A percentile compares a stretch with the other conserved stretches of the same genome.
Conservation (phyloP, 23 tunicate species). For the Ascidia mentula region DNA sequence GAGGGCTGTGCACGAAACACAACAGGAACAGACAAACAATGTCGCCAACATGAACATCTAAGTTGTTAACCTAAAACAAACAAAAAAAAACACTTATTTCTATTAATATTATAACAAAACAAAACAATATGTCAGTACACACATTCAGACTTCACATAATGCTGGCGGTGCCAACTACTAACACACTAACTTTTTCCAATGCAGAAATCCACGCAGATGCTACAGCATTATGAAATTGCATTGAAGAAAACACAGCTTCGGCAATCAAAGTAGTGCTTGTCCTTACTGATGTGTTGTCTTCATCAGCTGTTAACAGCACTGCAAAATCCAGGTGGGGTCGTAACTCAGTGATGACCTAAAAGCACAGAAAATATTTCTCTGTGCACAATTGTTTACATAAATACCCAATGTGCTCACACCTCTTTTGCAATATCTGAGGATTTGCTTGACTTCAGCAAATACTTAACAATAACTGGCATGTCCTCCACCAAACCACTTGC, state of each 20-base stretch:
- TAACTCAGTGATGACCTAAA: slow-evolving; percentile 36
- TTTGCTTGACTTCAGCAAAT: slow-evolving; percentile 56
- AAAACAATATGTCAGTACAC: not conserved
- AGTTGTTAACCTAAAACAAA: not conserved
- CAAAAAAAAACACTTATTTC: no score
- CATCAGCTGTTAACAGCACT: slow-evolving; percentile 29
- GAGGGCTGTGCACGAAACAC: slow-evolving; percentile 34
- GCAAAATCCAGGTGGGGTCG: slow-evolving; percentile 50
- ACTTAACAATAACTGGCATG: slow-evolving; percentile 57
- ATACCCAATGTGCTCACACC: slow-evolving; percentile 1
- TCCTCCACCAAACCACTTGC: slow-evolving; percentile 46
- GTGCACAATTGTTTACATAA: not conserved
- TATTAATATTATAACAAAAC: not conserved
- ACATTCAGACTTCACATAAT: not conserved
- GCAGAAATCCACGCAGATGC: slow-evolving; percentile 62
- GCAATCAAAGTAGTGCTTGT: slow-evolving; percentile 49
- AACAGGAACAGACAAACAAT: slow-evolving; percentile 43
- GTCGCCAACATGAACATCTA: slow-evolving; percentile 37
- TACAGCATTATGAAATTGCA: slow-evolving; percentile 45
- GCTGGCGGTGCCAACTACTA: not conserved
- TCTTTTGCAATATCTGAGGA: slow-evolving; percentile 34
- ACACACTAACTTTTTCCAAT: slow-evolving; percentile 53
- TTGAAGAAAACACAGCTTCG: slow-evolving; percentile 49
- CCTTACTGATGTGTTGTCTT: slow-evolving; percentile 2
- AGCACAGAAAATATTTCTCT: not conserved